phyloP scores from a whole-genome alignment of 2,888 invertebrate species.

The Lepas anatifera region DNA sequence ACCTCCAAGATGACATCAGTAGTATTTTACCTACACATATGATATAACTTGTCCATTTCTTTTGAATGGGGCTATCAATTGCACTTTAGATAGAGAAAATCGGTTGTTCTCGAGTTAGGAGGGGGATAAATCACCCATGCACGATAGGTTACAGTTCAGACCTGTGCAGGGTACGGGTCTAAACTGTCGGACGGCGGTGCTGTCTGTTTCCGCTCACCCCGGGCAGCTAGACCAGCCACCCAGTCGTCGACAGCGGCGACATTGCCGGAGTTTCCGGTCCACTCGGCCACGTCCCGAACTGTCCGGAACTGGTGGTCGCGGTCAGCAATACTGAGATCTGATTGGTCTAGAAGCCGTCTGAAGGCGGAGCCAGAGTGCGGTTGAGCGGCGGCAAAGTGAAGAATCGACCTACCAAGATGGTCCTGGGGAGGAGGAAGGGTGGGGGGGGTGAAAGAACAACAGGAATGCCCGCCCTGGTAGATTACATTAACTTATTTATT shows the following conservation, averaged over 20 bases:
- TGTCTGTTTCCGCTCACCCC: too few relatives aligned
- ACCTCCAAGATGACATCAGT: too few relatives aligned
- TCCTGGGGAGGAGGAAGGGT: slow-evolving; percentile 42
- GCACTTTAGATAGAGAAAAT: too few relatives aligned
- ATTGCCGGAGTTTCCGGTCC: slow-evolving; percentile 64
- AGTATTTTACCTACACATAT: too few relatives aligned
- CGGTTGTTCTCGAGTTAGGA: too few relatives aligned
- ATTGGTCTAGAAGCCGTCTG: slow-evolving; percentile 49
- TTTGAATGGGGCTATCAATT: too few relatives aligned
- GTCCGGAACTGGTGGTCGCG: slow-evolving; percentile 78
- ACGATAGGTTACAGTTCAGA: too few relatives aligned
- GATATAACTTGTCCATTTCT: too few relatives aligned
- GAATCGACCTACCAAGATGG: slow-evolving; percentile 77
- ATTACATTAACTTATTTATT: too few relatives aligned
- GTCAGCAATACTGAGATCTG: slow-evolving; percentile 60
- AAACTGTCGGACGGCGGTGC: slow-evolving; percentile 14
- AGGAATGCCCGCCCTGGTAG: too few relatives aligned
- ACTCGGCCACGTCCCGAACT: slow-evolving; percentile 69
- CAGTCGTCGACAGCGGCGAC: slow-evolving; percentile 68
- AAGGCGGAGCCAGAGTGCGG: slow-evolving; percentile 67
- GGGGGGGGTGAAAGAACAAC: neutral
- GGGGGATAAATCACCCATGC: too few relatives aligned
- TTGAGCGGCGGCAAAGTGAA: slow-evolving; percentile 76
- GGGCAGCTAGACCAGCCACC: slow-evolving; percentile 60
- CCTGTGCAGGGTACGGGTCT: too few relatives aligned